phyloP scores from a whole-genome alignment of 2,113 vertebrate species.

The Terrapene triunguis region DNA sequence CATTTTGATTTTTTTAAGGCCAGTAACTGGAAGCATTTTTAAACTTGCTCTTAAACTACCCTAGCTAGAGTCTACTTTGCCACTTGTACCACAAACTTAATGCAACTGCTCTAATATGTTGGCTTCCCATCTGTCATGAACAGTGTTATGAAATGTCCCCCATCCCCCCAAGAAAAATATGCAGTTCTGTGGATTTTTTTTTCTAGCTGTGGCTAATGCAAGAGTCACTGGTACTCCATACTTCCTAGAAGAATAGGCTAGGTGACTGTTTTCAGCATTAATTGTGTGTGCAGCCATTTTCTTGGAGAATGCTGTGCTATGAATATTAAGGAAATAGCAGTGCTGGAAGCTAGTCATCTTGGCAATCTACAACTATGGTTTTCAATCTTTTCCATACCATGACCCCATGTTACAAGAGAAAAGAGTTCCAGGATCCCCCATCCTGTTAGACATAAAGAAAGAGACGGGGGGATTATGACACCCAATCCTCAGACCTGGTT shows the following conservation, averaged over 20 bases:
- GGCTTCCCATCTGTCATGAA: background rate
- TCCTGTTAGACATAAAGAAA: background rate
- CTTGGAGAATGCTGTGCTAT: background rate
- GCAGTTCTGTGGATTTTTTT: background rate
- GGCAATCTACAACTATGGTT: background rate
- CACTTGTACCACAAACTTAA: background rate
- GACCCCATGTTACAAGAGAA: background rate
- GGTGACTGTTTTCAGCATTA: slow-evolving; percentile 16
- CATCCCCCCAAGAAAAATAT: background rate
- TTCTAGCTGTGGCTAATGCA: slow-evolving; percentile 30
- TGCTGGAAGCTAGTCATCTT: background rate
- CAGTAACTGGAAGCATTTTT: background rate
- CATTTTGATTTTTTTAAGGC: background rate
- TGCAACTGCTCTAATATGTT: background rate
- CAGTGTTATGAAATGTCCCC: background rate
- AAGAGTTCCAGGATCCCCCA: background rate
- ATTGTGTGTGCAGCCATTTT: background rate
- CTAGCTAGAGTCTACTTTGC: background rate
- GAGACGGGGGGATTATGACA: background rate
- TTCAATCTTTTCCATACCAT: background rate
- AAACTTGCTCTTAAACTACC: background rate
- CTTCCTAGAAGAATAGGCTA: slow-evolving; percentile 27
- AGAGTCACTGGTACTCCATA: background rate
- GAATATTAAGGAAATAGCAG: background rate
- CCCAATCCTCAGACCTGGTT: background rate